phyloP scores from a whole-genome alignment of 2,797 vertebrate genomes.

The Bradypus variegatus region DNA sequence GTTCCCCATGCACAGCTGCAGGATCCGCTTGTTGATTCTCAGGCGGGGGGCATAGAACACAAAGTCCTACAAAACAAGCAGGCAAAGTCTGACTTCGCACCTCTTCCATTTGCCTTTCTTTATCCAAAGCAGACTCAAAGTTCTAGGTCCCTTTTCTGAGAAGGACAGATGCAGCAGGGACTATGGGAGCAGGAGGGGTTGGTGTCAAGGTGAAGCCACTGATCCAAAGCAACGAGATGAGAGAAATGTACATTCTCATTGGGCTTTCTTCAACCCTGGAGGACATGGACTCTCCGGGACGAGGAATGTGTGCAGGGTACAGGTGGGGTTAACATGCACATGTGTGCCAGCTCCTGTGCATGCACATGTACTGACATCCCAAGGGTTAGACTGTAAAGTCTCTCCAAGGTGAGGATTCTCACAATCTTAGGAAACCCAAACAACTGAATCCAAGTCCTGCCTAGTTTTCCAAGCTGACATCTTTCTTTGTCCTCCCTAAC shows the following conservation, averaged over 20 bases:
- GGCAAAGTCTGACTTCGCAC: not conserved
- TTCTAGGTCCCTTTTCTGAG: not conserved
- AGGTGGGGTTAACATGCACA: too few relatives aligned
- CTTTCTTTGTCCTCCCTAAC: accelerated
- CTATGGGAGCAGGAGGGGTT: not conserved
- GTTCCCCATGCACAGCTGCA: conserved; percentile 98
- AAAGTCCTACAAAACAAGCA: conserved; percentile 81
- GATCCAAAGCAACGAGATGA: not conserved
- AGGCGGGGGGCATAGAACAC: conserved; percentile 93
- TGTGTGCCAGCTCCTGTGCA: not conserved
- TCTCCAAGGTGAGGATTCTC: not conserved
- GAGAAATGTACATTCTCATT: not conserved
- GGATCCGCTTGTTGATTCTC: conserved; percentile 95
- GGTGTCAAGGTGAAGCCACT: too few relatives aligned
- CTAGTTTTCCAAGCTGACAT: accelerated
- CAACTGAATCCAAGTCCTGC: accelerated
- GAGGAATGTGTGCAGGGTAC: too few relatives aligned
- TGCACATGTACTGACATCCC: not conserved
- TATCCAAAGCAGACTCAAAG: too few relatives aligned
- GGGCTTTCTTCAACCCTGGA: not conserved
- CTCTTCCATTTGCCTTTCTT: not conserved
- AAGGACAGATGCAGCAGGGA: not conserved
- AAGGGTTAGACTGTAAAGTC: not conserved
- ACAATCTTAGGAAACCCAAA: not conserved
- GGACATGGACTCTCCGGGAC: not conserved